Conservation (phyloP, 2,797 vertebrate species). For the Oryzias dopingdopingensis region DNA sequence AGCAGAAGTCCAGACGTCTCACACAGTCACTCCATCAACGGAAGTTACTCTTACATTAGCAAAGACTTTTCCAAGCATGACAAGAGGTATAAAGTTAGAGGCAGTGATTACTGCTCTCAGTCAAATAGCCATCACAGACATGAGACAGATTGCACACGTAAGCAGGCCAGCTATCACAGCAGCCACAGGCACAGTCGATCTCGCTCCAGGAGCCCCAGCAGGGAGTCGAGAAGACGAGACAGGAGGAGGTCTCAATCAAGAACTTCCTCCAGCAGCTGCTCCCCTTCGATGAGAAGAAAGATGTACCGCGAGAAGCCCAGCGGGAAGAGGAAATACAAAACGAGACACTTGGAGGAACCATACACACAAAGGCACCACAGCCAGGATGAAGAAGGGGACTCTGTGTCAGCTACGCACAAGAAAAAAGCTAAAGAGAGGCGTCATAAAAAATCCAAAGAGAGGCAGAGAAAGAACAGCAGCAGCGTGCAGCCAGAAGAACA, state of each 20-base stretch:
- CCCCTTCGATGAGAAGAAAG: slow-evolving; percentile 42
- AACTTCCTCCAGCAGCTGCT: slow-evolving; percentile 59
- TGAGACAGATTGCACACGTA: slow-evolving; percentile 52
- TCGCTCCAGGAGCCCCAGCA: slow-evolving; percentile 55
- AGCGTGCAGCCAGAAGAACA: slow-evolving; percentile 82
- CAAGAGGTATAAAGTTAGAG: slow-evolving; percentile 71
- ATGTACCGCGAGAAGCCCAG: slow-evolving; percentile 65
- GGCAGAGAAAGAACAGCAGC: slow-evolving; percentile 71
- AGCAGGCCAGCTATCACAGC: slow-evolving; percentile 51
- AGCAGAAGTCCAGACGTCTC: slow-evolving; percentile 40
- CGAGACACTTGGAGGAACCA: slow-evolving; percentile 85
- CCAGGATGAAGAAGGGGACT: slow-evolving; percentile 19
- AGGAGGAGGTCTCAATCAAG: slow-evolving; percentile 47
- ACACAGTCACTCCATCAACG: slow-evolving; percentile 52
- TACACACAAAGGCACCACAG: slow-evolving; percentile 30
- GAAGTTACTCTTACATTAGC: slow-evolving; percentile 71
- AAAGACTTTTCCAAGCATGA: slow-evolving; percentile 68
- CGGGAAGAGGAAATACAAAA: slow-evolving; percentile 95
- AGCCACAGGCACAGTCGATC: slow-evolving; percentile 35
- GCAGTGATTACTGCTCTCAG: slow-evolving; percentile 69
- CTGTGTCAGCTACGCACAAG: slow-evolving; percentile 58
- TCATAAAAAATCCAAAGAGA: slow-evolving; percentile 71
- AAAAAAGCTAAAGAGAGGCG: slow-evolving; percentile 73
- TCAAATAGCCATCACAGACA: slow-evolving; percentile 77
- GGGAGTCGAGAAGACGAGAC: slow-evolving; percentile 27